These are phyloP conservation scores for Drosophila pruinosa DNA, from an alignment of 1,140 invertebrate genomes.

Conservation along the genomic window DNA sequence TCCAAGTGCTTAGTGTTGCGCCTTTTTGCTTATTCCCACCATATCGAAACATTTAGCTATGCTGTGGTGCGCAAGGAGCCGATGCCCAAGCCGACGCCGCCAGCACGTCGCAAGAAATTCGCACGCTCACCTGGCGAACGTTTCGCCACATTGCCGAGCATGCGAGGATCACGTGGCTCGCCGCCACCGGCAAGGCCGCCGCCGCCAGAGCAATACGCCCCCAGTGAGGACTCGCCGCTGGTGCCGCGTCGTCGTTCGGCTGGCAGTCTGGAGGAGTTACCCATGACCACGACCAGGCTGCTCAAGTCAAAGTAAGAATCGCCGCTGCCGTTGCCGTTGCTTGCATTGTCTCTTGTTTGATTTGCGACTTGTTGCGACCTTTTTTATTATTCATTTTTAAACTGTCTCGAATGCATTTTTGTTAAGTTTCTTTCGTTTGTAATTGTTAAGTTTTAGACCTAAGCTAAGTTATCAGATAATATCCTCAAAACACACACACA, in stretches of 20 bases:
- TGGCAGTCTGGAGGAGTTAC: constrained; percentile 63
- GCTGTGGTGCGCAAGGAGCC: constrained; percentile 83
- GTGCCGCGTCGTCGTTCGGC: constrained; percentile 55
- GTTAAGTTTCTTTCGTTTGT: constrained; percentile 55
- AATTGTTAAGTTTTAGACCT: constrained; percentile 54
- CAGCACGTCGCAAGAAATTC: constrained; percentile 84
- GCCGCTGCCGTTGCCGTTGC: constrained; percentile 30
- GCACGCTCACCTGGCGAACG: constrained; percentile 83
- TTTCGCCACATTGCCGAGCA: constrained; percentile 84
- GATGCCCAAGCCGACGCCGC: constrained; percentile 85
- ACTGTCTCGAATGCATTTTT: constrained; percentile 68
- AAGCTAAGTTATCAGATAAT: constrained; percentile 44
- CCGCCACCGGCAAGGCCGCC: constrained; percentile 73
- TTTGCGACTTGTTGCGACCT: constrained; percentile 43
- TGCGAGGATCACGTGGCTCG: constrained; percentile 82
- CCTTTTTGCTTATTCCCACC: no score
- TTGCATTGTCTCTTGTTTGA: constrained; percentile 39
- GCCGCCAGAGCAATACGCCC: constrained; percentile 67
- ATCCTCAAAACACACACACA: constrained; percentile 52
- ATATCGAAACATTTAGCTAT: constrained; percentile 65
- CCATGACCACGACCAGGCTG: constrained; percentile 28
- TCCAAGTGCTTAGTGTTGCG: constrained; percentile 56
- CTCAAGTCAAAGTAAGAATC: constrained; percentile 72
- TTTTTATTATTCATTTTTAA: constrained; percentile 15
- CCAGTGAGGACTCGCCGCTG: constrained; percentile 68